phyloP scores from a whole-genome alignment of 2,113 vertebrate genomes.

The Dicrurus megarhynchus region DNA sequence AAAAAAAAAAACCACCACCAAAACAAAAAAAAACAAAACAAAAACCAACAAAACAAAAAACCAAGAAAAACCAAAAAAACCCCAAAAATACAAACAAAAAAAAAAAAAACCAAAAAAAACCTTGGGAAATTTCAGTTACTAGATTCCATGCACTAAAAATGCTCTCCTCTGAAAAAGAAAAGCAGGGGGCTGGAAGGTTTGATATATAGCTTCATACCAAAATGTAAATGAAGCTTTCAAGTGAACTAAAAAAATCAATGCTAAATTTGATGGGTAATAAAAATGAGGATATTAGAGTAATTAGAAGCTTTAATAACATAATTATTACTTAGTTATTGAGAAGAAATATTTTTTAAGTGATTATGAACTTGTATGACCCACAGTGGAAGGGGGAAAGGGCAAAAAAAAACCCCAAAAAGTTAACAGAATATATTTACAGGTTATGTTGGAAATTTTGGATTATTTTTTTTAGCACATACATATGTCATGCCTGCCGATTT shows the following conservation, averaged over 20 bases:
- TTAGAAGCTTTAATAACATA: neutral
- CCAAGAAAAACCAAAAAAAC: neutral
- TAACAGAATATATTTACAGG: neutral
- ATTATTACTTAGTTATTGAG: neutral
- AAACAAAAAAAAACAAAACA: neutral
- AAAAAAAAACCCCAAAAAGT: neutral
- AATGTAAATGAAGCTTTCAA: neutral
- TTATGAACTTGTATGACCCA: neutral
- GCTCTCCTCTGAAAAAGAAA: neutral
- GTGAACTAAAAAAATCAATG: neutral
- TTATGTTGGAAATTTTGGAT: neutral
- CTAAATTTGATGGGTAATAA: neutral
- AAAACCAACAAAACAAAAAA: no score
- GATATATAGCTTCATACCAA: neutral
- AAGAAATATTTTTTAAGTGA: neutral
- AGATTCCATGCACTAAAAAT: neutral
- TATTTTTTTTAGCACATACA: neutral
- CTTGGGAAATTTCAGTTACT: neutral
- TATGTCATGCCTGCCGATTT: neutral
- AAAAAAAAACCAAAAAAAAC: neutral
- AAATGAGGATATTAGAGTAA: neutral
- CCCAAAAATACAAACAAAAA: neutral
- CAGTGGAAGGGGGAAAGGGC: neutral
- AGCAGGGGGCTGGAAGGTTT: rapidly evolving
- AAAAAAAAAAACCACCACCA: neutral